Percentiles rank a stretch among this genome's conserved stretches.
Conservation (phyloP, 30 jellyfish, hydroid and myxozoan species). For the Aurelia sp. region DNA sequence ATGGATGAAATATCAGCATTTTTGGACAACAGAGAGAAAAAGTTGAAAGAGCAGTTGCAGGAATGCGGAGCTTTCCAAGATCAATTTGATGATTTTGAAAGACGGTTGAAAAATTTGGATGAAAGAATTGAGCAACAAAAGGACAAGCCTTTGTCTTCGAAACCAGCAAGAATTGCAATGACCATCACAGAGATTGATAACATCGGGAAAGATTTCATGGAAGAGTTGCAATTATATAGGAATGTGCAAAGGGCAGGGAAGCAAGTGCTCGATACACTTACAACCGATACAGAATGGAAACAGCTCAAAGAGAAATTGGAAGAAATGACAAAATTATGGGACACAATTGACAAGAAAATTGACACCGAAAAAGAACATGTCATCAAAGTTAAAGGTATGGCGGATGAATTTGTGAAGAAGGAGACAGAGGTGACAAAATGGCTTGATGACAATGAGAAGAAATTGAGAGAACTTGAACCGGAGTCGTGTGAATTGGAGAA, state of each 20-base stretch:
- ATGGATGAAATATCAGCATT: slow-evolving; percentile 55
- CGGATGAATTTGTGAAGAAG: slow-evolving; percentile 71
- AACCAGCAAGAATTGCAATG: slow-evolving; percentile 83
- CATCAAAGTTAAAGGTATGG: slow-evolving; percentile 47
- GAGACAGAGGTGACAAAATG: slow-evolving; percentile 66
- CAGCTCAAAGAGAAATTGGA: slow-evolving; percentile 76
- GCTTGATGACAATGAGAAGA: slow-evolving; percentile 78
- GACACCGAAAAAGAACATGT: slow-evolving; percentile 83
- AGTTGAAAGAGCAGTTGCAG: slow-evolving; percentile 82
- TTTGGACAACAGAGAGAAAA: slow-evolving; percentile 85
- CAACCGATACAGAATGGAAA: slow-evolving; percentile 73
- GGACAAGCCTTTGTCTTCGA: slow-evolving; percentile 86
- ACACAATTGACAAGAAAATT: slow-evolving; percentile 56
- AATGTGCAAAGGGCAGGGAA: slow-evolving; percentile 66
- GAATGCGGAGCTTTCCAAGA: slow-evolving; percentile 99
- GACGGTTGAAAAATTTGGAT: slow-evolving; percentile 85
- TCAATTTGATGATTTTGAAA: slow-evolving; percentile 90
- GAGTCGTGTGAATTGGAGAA: slow-evolving; percentile 79
- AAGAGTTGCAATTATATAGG: slow-evolving; percentile 76
- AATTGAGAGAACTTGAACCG: slow-evolving; percentile 77
- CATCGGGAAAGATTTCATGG: slow-evolving; percentile 85
- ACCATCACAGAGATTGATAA: slow-evolving; percentile 76
- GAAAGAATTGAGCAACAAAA: slow-evolving; percentile 81
- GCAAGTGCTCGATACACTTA: slow-evolving; percentile 74
- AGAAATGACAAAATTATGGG: slow-evolving; percentile 79